Evolutionary conservation across 2,888 invertebrate genomes (phyloP), one percentile per base, ranked within the genome.

Genomic region (Emmelina monodactyla): DNA sequence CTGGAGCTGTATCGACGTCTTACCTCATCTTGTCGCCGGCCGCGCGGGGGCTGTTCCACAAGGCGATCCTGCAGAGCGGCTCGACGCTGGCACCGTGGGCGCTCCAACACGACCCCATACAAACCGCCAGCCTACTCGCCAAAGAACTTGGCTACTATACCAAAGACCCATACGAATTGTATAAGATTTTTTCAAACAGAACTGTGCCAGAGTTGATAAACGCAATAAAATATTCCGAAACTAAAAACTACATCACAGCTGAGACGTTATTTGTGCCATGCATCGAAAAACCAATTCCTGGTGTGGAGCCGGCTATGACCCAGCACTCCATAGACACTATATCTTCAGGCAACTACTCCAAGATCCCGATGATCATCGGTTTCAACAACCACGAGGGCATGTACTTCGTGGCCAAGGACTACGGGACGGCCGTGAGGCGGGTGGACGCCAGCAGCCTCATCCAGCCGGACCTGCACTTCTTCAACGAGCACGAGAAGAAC

Each of bases 31-130:
- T 72, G 1, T 75, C 76, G 2, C 62, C 63, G 1, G 67, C 69
- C 66, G 64, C 75, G 0, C 66, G 56, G 43, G 73, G 71, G 0
- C 46, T 73, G 0, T 78, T 75, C 33, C 68, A 73, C 29, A 71
- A 58, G 50, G 75, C 63, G 1, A 73, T 78, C 10, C 43, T 61
- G 14, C 67, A 75, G 37, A 75, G 76, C 39, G 76, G 76, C 2
- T 75, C 76, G 0, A 58, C 72, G 0, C 34, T 70, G 1, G 46
- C 55, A 1, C 40, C 63, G 1, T 78, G 73, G 72, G 58, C 62
- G 0, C 45, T 56, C n/a, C 73, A 76, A 38, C 67, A 51, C 33
- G 57, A 55, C 15, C 71, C 73, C 1, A 42, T 65, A 2, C 61
- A 55, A 16, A 47, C 62, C 46, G 69, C 73, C 0, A 64, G 63